Base-by-base conservation (phyloP, 2,888 invertebrate species). In the Nezara viridula region DNA sequence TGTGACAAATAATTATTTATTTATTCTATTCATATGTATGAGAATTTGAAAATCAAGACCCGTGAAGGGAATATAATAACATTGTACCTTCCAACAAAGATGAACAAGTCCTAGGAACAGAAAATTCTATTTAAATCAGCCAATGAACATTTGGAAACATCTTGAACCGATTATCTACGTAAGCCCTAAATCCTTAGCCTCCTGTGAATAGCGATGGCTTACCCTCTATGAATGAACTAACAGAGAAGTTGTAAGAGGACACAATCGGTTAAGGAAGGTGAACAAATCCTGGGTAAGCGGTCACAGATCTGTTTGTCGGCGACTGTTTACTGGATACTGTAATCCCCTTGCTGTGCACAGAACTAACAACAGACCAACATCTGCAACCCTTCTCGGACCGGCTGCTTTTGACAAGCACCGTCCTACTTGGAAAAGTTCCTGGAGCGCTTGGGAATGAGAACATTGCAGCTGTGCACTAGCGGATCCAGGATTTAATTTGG, bases 261-360 rank as follows among this genome's bases (percentile, higher is more conserved):
- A 73, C 19, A 73, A 73, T 73, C 37, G 66, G 66, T 73, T 73
- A 73, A 73, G 66, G 66, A 73, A 73, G 66, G 32, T 73, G 66
- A 73, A 73, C 66, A 73, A 73, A 73, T 73, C 66, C 66, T 73
- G 1, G 66, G 66, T 32, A 73, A 73, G 66, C 32, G 37, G 66
- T 5, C 66, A 37, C 32, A 73, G 66, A 73, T 37, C 66, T 73
- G 66, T 73, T 73, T 73, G 66, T 73, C 66, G 66, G 66, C 32
- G 14, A 27, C 27, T 37, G 66, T 73, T 19, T 21, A 37, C 37
- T 73, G 66, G 6, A 32, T 21, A 32, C 66, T 5, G 66, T 73
- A 81, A 81, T 81, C 81, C 81, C 12, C 81, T 81, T 81, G 81
- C 44, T 12, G 81, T 81, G 37, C 19, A 73, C 66, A 60, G 27